Evolutionary conservation across 2,113 vertebrate genomes (phyloP).

Genomic region (Lanius ludovicianus): DNA sequence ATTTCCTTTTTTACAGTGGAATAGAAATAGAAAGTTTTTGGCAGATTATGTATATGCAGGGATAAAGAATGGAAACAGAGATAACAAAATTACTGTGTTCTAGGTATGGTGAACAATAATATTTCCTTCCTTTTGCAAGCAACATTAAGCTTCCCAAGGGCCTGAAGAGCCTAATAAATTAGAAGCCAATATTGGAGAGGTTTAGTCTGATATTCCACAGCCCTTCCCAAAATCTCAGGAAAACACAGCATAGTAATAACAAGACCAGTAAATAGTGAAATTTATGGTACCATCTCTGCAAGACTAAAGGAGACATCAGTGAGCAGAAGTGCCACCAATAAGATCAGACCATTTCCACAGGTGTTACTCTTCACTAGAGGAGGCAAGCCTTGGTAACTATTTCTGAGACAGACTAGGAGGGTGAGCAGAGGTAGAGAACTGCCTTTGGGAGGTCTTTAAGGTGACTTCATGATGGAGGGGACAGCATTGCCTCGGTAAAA

Average conservation of each 20-base stretch:
- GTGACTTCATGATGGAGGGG: background rate
- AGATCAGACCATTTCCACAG: background rate
- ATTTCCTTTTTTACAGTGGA: slow-evolving; percentile 4
- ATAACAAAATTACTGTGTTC: background rate
- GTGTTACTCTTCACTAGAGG: background rate
- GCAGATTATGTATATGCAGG: background rate
- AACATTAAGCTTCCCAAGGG: background rate
- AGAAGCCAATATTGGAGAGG: background rate
- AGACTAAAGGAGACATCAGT: background rate
- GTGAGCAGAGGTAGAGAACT: background rate
- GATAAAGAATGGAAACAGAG: background rate
- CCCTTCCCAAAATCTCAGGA: background rate
- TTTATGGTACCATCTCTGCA: background rate
- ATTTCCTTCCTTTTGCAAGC: background rate
- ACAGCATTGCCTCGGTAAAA: background rate
- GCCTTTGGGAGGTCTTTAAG: background rate
- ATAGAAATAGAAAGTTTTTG: background rate
- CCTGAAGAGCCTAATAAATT: background rate
- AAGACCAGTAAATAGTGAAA: background rate
- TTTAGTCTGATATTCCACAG: background rate
- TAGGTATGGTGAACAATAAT: background rate
- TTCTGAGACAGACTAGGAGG: background rate
- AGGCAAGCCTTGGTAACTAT: background rate
- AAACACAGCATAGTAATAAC: background rate
- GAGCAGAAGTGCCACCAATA: background rate